Base-by-base conservation (phyloP, 1,140 invertebrate species). In the Dendroctonus ponderosae region DNA sequence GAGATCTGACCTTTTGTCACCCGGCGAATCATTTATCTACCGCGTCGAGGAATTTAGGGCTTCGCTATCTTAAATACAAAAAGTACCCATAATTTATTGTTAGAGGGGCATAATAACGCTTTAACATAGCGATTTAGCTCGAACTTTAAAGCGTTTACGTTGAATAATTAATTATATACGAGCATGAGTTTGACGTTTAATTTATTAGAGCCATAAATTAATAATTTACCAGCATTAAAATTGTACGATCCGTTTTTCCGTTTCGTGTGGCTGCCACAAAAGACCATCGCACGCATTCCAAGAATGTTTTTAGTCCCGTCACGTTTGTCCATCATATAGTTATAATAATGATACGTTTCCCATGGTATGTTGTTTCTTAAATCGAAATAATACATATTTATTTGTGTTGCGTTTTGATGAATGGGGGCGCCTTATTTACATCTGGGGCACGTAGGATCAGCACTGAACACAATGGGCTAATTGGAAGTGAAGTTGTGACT, bases 271-370 rank as follows among this genome's bases (percentile, higher is more conserved):
- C 51, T 37, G 38, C 8, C 38, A 58, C 15, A 54, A 60, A 58
- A 51, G 60, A 68, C 43, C n/a, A 40, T 49, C 11, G 38, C 56
- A 44, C 56, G 52, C 68, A 70, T 70, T 70, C 68, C 63, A 49
- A 11, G 43, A 59, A 70, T 70, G 59, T 66, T 70, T 66, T 59
- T 37, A 70, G 63, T 70, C 68, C 56, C 59, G 58, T 70, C 68
- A 70, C 68, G 68, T 70, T 60, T 66, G 60, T 57, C 68, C 65
- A 60, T 70, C 63, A 66, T 61, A 70, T 70, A 70, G 63, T 70
- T 67, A 70, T 66, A 66, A 70, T 70, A 70, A 69, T 67, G 68
- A 70, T 70, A 70, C 68, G 59, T 67, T 70, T 66, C 68, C 58
- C 67, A 62, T 66, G 68, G 52, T 64, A 56, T 58, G 63, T 53